Evolutionary conservation across 2,888 invertebrate species (phyloP).

Genomic region (Phyto melanocephala): DNA sequence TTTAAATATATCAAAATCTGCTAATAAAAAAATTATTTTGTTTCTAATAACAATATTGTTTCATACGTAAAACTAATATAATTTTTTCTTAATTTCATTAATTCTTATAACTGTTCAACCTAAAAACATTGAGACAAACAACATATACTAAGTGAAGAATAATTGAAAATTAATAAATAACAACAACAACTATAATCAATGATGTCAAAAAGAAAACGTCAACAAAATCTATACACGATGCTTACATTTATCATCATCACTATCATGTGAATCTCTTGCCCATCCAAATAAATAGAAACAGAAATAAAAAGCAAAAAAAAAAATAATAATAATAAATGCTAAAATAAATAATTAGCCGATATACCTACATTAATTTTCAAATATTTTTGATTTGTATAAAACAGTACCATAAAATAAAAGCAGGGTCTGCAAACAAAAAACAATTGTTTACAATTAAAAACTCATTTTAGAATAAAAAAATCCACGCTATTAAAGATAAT

Average conservation of each 20-base stretch:
- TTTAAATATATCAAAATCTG: too few species aligned
- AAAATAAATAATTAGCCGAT: conserved; percentile 52
- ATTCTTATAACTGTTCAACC: too few species aligned
- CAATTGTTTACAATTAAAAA: too few species aligned
- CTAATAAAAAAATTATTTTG: too few species aligned
- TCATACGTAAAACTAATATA: too few species aligned
- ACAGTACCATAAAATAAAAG: neutral
- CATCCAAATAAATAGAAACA: conserved; percentile 6
- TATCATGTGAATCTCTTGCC: conserved; percentile 39
- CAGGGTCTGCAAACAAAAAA: conserved; percentile 5
- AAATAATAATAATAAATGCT: neutral
- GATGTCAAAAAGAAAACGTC: neutral
- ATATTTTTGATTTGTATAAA: conserved; percentile 47
- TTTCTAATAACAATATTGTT: too few species aligned
- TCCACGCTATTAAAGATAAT: neutral
- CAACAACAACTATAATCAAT: conserved; percentile 10
- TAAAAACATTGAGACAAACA: too few species aligned
- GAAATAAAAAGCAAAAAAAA: neutral
- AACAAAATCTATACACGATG: neutral
- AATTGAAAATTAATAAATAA: conserved; percentile 43
- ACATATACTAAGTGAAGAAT: conserved; percentile 2
- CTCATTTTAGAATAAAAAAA: conserved; percentile 1
- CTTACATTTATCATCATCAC: conserved; percentile 46
- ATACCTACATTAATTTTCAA: conserved; percentile 41
- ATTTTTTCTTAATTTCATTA: too few species aligned